These are phyloP conservation scores for Anhinga rufa DNA, from an alignment of 2,113 vertebrate genomes.

Conservation along the genomic window DNA sequence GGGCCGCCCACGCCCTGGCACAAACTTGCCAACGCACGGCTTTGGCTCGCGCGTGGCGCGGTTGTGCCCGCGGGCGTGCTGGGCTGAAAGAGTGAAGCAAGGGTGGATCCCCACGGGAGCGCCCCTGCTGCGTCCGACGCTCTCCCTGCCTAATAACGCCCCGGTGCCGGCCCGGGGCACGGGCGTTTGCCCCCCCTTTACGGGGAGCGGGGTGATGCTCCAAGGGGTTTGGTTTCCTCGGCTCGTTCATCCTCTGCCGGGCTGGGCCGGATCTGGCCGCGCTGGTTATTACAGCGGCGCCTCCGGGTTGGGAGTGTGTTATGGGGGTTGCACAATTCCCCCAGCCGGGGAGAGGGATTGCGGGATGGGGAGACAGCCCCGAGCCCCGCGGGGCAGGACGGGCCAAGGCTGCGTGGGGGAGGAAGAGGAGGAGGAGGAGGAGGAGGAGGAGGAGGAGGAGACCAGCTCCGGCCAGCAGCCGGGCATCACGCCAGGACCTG, in stretches of 20 bases:
- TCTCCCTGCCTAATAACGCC: neutral
- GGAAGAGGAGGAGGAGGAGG: neutral
- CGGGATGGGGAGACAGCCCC: neutral
- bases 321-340: neutral
- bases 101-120: neutral
- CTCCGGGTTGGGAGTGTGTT: neutral
- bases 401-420: neutral
- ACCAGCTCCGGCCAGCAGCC: neutral
- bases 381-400: neutral
- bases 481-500: neutral
- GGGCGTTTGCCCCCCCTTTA: accelerated
- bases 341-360: neutral
- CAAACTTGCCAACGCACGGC: neutral
- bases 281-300: neutral
- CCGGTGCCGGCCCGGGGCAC: neutral
- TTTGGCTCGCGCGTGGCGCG: neutral
- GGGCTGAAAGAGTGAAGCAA: neutral
- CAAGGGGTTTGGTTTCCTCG: neutral
- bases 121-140: neutral
- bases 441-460: neutral
- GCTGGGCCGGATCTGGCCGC: neutral
- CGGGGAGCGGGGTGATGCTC: neutral
- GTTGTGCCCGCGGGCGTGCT: neutral
- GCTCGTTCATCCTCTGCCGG: accelerated
- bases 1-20: accelerated